Base-by-base conservation (phyloP, 92 coral and sea anemone species). In the Palythoa grandis region DNA sequence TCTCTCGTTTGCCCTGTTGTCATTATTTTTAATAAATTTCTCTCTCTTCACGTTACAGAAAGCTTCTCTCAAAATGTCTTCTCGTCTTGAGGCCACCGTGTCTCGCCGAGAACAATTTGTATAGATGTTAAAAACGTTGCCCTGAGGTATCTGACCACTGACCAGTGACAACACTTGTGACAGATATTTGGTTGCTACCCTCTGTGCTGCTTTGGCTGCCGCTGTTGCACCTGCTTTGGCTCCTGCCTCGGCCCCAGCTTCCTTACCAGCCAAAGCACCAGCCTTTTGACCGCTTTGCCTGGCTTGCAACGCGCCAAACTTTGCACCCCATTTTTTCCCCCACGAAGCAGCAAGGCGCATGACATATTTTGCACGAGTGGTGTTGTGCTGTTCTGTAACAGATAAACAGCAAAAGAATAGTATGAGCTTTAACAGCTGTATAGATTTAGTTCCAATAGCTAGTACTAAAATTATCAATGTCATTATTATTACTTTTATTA, bases 41-140 rank as follows among this genome's bases (percentile, higher is more conserved):
- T 80, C 74, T 39, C 11, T 66, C 20, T 63, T 43, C 15, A 80
- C 74, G 4, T 80, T 65, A 39, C 85, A 80, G 40, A 80, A 80
- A 48, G 85, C 85, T 11, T 80, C 85, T 40, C 85, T 80, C 23
- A 80, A 12, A 43, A 80, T 80, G 48, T 80, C 85, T 8, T 80
- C 85, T 80, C 85, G 72, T 80, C 66, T 67, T 65, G 72, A 40
- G 13, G 43, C 23, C 3, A 80, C 48, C 16, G 43, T 66, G 35
- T 37, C 74, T 16, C 74, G 85, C 60, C 75, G 75, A 80, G 85
- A 20, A n/a, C 85, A 80, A 73, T 80, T 80, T 16, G 74, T 52
- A 47, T 80, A 66, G 58, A 80, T 80, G 66, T 80, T 80, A 12
- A 80, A 80, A 67, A 66, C 40, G 19, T 48, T 80, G 38, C 85